These are phyloP conservation scores for Bimastos eiseni DNA, from an alignment of 2,888 invertebrate genomes.

Conservation along the genomic window DNA sequence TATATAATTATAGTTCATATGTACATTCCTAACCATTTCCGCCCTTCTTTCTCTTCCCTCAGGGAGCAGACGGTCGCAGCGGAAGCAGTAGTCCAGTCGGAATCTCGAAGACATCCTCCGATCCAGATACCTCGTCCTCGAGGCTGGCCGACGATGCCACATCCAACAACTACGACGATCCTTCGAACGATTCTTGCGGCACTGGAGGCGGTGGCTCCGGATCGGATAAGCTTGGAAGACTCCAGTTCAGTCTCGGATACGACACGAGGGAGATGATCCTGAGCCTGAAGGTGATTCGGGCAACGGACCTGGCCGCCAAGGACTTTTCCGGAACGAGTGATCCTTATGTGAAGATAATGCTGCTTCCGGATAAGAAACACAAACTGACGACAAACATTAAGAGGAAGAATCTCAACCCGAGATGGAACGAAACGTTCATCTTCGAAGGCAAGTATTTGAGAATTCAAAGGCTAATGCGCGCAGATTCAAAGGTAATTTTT, in stretches of 20 bases:
- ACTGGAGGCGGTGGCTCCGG: background rate
- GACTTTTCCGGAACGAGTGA: conserved; percentile 61
- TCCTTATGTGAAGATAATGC: conserved; percentile 61
- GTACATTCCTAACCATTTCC: background rate
- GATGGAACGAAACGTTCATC: conserved; percentile 61
- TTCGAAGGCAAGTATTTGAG: conserved; percentile 62
- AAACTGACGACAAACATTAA: conserved; percentile 60
- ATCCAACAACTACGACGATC: background rate
- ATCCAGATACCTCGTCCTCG: background rate
- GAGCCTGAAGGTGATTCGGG: conserved; percentile 56
- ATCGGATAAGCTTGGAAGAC: background rate
- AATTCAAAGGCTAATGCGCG: too few relatives aligned
- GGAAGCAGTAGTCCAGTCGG: background rate
- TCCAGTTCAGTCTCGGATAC: conserved; percentile 29
- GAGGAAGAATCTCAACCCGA: conserved; percentile 58
- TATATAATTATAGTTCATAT: too few relatives aligned
- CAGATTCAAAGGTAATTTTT: too few relatives aligned
- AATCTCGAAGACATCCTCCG: background rate
- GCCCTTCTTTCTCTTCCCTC: background rate
- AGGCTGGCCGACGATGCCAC: conserved; percentile 2
- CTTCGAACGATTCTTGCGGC: background rate
- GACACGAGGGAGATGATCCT: conserved; percentile 49
- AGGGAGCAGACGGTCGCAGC: background rate
- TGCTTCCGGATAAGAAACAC: conserved; percentile 55
- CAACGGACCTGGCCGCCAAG: conserved; percentile 56